These are phyloP conservation scores for Sylvia atricapilla DNA, from an alignment of 2,113 vertebrate species.

Conservation along the genomic window DNA sequence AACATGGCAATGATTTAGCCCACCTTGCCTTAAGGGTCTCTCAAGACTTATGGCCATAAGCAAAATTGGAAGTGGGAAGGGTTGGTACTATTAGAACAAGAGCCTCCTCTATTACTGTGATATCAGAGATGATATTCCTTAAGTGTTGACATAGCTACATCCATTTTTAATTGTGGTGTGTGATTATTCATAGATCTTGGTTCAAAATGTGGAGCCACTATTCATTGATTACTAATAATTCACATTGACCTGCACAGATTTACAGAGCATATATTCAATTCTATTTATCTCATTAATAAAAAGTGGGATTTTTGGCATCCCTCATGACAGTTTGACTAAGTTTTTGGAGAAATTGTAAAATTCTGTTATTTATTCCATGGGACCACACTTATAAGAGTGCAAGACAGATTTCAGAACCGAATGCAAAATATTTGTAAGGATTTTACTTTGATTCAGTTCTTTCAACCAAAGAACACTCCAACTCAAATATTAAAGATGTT, in stretches of 20 bases:
- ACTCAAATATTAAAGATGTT: neutral
- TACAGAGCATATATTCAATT: neutral
- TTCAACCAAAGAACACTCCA: neutral
- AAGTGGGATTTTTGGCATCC: neutral
- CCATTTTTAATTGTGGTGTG: conserved; percentile 7
- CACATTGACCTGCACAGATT: neutral
- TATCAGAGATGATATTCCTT: neutral
- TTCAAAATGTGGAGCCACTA: neutral
- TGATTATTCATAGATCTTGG: neutral
- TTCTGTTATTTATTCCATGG: neutral
- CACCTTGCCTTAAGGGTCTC: neutral
- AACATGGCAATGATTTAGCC: neutral
- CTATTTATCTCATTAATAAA: neutral
- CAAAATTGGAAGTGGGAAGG: neutral
- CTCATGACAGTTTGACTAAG: neutral
- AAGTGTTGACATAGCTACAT: neutral
- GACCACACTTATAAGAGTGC: neutral
- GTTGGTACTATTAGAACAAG: neutral
- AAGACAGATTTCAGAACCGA: neutral
- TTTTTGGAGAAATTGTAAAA: neutral
- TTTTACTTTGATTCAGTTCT: neutral
- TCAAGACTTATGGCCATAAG: neutral
- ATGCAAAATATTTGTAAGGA: neutral
- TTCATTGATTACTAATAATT: neutral
- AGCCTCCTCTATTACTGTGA: neutral